phyloP scores from a whole-genome alignment of 2,797 vertebrate genomes.

The Acanthiza pusilla region DNA sequence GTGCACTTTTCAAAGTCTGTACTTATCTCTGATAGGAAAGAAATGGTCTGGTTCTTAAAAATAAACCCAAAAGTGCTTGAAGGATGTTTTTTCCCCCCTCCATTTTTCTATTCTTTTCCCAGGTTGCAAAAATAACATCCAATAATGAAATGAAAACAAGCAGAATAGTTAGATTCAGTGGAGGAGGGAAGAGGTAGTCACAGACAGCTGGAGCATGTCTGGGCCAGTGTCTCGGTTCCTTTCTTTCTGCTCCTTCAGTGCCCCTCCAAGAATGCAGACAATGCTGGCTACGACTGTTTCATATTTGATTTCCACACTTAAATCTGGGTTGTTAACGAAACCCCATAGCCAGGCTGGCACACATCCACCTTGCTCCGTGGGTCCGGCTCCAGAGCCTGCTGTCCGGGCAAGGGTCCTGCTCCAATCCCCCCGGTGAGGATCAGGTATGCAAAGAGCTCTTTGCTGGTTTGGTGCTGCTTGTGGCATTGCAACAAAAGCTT shows the following conservation, averaged over 20 bases:
- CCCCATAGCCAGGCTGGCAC: neutral
- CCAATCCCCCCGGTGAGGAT: neutral
- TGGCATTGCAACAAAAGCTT: neutral
- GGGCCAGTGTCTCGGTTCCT: constrained; percentile 19
- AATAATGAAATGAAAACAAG: constrained; percentile 77
- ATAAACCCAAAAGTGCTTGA: constrained; percentile 12
- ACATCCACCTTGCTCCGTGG: neutral
- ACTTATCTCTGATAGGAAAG: constrained; percentile 6
- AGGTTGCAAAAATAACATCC: constrained; percentile 59
- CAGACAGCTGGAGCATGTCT: constrained; percentile 60
- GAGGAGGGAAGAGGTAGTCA: constrained; percentile 59
- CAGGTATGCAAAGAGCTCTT: neutral
- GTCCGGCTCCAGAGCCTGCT: neutral
- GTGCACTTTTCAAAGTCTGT: neutral
- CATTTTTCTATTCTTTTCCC: constrained; percentile 48
- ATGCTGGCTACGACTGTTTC: constrained; percentile 34
- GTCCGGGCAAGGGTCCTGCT: neutral
- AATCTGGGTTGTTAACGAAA: neutral
- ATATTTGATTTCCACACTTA: constrained; percentile 42
- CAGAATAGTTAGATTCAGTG: neutral
- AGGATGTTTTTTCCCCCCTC: neutral
- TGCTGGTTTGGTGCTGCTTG: neutral
- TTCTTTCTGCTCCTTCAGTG: constrained; percentile 45
- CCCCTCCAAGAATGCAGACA: constrained; percentile 64
- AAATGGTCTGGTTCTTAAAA: constrained; percentile 31